These are phyloP conservation scores for Microctenopoma steveboyesi DNA, from an alignment of 2,797 vertebrate species.

Conservation along the genomic window DNA sequence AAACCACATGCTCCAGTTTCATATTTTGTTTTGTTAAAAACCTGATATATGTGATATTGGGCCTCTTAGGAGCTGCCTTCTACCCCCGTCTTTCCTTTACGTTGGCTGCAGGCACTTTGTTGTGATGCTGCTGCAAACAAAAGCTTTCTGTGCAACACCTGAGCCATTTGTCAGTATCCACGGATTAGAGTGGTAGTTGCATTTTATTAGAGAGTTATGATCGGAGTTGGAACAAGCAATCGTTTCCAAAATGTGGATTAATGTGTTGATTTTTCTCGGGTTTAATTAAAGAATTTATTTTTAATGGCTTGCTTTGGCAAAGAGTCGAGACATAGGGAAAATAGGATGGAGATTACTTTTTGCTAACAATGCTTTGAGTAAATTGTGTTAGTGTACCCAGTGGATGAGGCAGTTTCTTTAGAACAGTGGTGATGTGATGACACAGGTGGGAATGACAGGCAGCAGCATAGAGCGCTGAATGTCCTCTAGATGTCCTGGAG, in stretches of 20 bases:
- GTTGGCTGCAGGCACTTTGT: too few species aligned
- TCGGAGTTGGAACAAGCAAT: background rate
- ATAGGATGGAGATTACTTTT: too few species aligned
- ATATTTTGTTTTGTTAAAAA: slow-evolving; percentile 73
- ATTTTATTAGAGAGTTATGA: background rate
- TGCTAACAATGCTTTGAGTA: too few species aligned
- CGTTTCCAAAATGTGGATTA: background rate
- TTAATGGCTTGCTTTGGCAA: background rate
- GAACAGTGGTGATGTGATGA: too few species aligned
- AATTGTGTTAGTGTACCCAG: too few species aligned
- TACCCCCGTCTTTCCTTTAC: slow-evolving; percentile 9
- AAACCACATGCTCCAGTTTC: slow-evolving; percentile 70
- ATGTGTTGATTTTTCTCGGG: background rate
- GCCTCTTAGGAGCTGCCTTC: slow-evolving; percentile 55
- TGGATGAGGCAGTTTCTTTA: too few species aligned
- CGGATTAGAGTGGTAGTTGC: too few species aligned
- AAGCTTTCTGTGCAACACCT: background rate
- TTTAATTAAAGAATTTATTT: background rate
- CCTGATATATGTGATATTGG: slow-evolving; percentile 59
- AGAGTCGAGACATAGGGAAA: too few species aligned
- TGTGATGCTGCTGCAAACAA: background rate
- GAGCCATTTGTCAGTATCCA: too few species aligned
- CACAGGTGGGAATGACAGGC: too few species aligned
- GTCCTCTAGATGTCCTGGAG: too few species aligned
- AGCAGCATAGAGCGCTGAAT: too few species aligned